These are phyloP conservation scores for Tenthredo notha DNA, from an alignment of 2,888 invertebrate genomes.

Conservation along the genomic window DNA sequence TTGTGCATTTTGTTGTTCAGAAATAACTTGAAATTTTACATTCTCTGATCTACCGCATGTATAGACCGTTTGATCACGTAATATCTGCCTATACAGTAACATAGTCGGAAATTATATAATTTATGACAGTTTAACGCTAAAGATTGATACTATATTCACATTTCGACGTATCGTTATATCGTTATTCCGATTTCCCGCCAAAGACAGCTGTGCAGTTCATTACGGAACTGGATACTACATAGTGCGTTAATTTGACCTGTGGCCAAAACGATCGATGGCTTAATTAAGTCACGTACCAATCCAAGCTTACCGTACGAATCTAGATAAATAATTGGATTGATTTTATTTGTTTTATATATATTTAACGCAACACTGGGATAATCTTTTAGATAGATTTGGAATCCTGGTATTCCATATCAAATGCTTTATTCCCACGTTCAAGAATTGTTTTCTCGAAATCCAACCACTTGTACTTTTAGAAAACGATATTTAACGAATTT, in stretches of 20 bases:
- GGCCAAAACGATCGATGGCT: constrained; percentile 28
- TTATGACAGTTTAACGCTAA: background rate
- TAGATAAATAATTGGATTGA: constrained; percentile 4
- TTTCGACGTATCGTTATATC: background rate
- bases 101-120: background rate
- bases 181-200: constrained; percentile 11
- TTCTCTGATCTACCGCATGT: background rate
- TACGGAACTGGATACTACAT: constrained; percentile 2
- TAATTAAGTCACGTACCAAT: constrained; percentile 21
- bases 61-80: background rate
- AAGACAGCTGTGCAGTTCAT: constrained; percentile 2
- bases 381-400: background rate
- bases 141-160: background rate
- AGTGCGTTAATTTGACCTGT: background rate
- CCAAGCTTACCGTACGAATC: background rate
- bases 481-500: background rate
- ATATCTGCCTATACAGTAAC: background rate
- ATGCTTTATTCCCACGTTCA: background rate
- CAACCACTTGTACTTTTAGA: background rate
- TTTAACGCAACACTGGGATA: background rate
- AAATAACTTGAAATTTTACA: background rate
- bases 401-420: background rate
- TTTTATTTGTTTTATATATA: background rate
- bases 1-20: background rate
- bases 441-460: background rate